Evolutionary conservation across 2,888 invertebrate species (phyloP), one percentile per base, ranked within the genome.

Genomic region (Mythimna lalbum): DNA sequence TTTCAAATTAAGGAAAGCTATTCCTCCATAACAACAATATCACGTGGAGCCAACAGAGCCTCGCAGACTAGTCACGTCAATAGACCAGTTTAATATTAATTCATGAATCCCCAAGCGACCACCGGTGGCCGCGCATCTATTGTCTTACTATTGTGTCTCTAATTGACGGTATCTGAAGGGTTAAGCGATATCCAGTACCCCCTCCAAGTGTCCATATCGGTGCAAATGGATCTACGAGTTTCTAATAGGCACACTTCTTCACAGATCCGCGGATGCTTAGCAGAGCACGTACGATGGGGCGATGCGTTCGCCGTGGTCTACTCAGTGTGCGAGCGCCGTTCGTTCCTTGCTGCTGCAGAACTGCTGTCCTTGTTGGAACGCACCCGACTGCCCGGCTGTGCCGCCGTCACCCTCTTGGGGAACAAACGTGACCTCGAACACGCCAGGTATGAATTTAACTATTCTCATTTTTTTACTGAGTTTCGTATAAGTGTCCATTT

Each of bases 351-450:
- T 83, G 98, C 98, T 0, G 97, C 97, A 53, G 97, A 97, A 87
- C 96, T 98, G 62, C 94, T 98, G 78, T 97, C 97, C 64, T 96
- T 97, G 83, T 94, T 98, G 83, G 97, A 97, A 76, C 96, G 97
- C 89, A 96, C 97, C 65, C 97, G 98, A 87, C 95, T 98, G 83
- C 97, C 98, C 52, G 97, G 97, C 73, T 98, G 98, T 90, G 97
- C 97, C 85, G 98, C 98, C 69, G 97, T 97, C 85, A 95, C 95
- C 86, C 96, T 98, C 87, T 96, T 98, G 86, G 98, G 98, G 85
- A 98, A 98, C 93, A 98, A 98, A 96, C 96, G 97, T 87, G 98
- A 98, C 96, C 97, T 98, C 93, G 97, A 98, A 95, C 97, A 98
- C 96, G 97, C 97, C 86, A 97, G 98, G 97, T 98, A 55, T 10